Base-by-base conservation (phyloP, 2,113 vertebrate species). In the Gnathonemus longibarbis region DNA sequence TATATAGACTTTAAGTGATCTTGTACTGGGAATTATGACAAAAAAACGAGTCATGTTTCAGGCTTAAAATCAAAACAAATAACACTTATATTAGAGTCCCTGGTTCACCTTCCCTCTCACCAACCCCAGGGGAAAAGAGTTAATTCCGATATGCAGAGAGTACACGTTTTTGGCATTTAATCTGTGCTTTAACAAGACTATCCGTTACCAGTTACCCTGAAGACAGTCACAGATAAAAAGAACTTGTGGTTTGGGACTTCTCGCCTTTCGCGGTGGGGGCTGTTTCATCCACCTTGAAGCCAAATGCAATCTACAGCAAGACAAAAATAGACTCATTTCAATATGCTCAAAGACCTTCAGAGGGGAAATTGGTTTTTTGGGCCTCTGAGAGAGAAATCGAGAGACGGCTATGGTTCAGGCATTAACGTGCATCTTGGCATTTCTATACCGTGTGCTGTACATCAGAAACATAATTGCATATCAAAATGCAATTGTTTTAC, bases 251-350 rank as follows among this genome's bases (percentile, higher is more conserved):
- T 89, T 89, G 89, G 89, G 89, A 89, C 74, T 84, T 4, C 8
- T 46, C 31, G 49, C 46, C 77, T 84, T 85, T 89, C 3, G 21
- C 2, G 21, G 50, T 5, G 53, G 53, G 53, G 53, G 53, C 53
- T 21, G 15, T 62, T 89, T 89, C 89, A 89, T 84, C 80, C 52
- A 58, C 77, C 89, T 89, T 83, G 56, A 89, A 89, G 80, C 52
- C 21, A 39, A 84, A 39, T 89, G 80, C 89, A 84, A 85, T 62
- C 89, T 42, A 9, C 39, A 62, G 89, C 46, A 84, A 35, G 89
- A 84, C 77, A 62, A 52, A 84, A 89, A 89, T 85, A 89, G 89
- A 89, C 53, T 85, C 39, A 58, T 89, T 89, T 89, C 80, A 58
- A 83, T 84, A 89, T 84, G 80, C 89, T 52, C 74, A 89, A 89